Percentiles rank a stretch among this genome's conserved stretches.
Conservation (phyloP, 2,113 vertebrate genomes). For the Solenodon paradoxus region DNA sequence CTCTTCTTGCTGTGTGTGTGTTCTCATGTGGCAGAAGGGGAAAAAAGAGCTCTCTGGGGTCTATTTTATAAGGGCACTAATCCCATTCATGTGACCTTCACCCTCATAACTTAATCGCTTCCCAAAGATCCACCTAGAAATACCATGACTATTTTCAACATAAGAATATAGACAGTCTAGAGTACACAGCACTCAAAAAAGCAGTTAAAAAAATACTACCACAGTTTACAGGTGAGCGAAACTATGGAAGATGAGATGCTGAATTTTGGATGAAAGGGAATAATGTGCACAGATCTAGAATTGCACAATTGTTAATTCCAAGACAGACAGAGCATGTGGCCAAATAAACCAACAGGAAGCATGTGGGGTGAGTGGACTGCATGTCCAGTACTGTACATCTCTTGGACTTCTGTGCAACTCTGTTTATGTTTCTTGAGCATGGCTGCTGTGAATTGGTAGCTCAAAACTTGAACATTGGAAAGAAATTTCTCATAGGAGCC, state of each 20-base stretch:
- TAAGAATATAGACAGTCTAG: not conserved
- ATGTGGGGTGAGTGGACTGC: too few species aligned
- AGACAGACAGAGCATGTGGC: not conserved
- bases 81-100: not conserved
- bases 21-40: not conserved
- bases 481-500: not conserved
- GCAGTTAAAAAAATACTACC: not conserved
- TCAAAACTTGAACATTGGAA: not conserved
- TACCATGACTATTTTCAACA: not conserved
- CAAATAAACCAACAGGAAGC: not conserved
- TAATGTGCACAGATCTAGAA: not conserved
- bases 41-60: not conserved
- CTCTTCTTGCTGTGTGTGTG: not conserved
- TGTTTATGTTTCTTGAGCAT: not conserved
- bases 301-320: not conserved
- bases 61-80: not conserved
- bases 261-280: not conserved
- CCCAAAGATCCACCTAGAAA: not conserved
- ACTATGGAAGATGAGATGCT: not conserved
- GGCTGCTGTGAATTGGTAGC: not conserved
- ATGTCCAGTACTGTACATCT: fast-evolving
- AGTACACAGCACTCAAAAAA: not conserved
- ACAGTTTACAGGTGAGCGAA: not conserved
- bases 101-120: not conserved
- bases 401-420: not conserved